Evolutionary conservation across 2,888 invertebrate species (phyloP).

Genomic region (Heliothis peltigera): DNA sequence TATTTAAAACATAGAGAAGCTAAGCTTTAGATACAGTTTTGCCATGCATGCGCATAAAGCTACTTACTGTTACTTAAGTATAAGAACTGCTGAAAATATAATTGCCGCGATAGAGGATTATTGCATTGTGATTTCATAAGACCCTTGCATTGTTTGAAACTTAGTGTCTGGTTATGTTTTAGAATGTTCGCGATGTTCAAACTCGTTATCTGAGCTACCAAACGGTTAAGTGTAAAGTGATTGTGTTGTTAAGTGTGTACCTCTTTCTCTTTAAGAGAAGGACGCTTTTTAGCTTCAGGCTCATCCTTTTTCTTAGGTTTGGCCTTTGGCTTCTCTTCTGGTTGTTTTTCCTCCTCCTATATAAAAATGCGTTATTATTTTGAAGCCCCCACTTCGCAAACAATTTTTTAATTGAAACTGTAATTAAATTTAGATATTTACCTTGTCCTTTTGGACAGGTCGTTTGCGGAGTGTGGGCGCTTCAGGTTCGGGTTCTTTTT

Average conservation of each 20-base stretch:
- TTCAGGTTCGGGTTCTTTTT: constrained; percentile 84
- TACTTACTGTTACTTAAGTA: constrained; percentile 52
- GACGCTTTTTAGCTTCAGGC: constrained; percentile 81
- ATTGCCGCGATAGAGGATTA: constrained; percentile 67
- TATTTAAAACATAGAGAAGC: constrained; percentile 67
- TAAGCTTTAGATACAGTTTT: constrained; percentile 66
- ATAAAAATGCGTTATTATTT: constrained; percentile 44
- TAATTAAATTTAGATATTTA: constrained; percentile 58
- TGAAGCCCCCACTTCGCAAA: constrained; percentile 18
- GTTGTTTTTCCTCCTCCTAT: constrained; percentile 85
- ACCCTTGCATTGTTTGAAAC: constrained; percentile 55
- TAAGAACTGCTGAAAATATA: constrained; percentile 43
- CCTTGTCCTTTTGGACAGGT: constrained; percentile 84
- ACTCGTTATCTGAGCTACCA: constrained; percentile 60
- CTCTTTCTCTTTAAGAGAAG: constrained; percentile 86
- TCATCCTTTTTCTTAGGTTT: constrained; percentile 83
- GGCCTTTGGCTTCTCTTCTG: constrained; percentile 85
- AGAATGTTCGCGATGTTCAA: constrained; percentile 48
- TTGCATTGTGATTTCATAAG: constrained; percentile 51
- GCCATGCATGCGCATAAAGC: constrained; percentile 71
- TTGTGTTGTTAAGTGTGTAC: constrained; percentile 69
- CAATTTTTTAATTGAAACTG: not conserved
- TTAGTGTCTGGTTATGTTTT: constrained; percentile 64
- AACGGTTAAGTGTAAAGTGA: constrained; percentile 64
- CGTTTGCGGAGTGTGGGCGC: constrained; percentile 83